Conservation (phyloP, 2,113 vertebrate species). For the Donacobius atricapilla region DNA sequence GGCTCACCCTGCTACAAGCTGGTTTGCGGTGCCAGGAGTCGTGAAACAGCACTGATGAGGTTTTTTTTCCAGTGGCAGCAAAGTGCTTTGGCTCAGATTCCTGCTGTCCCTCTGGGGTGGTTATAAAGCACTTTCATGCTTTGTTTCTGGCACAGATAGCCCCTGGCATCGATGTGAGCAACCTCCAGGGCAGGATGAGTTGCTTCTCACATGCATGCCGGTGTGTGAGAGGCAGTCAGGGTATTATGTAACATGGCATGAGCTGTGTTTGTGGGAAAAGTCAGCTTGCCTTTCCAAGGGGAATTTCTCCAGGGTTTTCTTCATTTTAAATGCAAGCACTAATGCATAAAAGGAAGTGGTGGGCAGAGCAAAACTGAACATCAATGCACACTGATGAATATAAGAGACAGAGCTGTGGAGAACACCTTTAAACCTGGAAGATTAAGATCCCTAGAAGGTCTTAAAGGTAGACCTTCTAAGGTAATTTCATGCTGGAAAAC, state of each 20-base stretch:
- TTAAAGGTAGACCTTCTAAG: too few relatives aligned
- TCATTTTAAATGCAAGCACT: background rate
- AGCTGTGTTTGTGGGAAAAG: background rate
- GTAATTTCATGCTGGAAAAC: background rate
- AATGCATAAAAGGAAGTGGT: background rate
- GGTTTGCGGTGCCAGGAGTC: background rate
- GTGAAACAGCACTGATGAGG: background rate
- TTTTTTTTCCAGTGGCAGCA: background rate
- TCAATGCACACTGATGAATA: background rate
- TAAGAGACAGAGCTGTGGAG: background rate
- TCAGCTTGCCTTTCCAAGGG: background rate
- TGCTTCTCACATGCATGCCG: rapidly evolving
- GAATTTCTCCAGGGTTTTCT: background rate
- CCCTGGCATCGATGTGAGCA: background rate
- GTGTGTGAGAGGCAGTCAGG: background rate
- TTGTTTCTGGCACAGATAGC: background rate
- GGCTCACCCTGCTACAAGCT: background rate
- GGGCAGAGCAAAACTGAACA: background rate
- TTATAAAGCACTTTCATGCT: background rate
- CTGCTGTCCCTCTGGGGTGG: background rate
- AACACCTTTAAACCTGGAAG: background rate
- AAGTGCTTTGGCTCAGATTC: background rate
- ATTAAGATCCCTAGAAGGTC: background rate
- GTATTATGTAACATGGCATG: background rate
- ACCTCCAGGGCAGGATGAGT: background rate